These are phyloP conservation scores for Aplysina aerophoba DNA, from an alignment of 37 sponge, comb jelly and placozoan species.

Conservation along the genomic window DNA sequence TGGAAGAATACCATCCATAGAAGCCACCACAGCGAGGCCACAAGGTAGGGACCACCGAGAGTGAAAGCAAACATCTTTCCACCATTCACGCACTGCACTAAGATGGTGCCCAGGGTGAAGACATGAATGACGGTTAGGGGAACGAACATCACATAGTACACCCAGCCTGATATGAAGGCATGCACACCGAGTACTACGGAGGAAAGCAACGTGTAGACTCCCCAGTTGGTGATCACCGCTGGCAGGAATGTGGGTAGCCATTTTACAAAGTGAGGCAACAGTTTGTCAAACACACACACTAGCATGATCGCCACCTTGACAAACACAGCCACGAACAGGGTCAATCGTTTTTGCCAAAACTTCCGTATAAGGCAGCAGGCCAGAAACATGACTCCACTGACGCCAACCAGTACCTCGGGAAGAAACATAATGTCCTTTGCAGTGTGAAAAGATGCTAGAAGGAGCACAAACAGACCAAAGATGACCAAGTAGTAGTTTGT, in stretches of 20 bases:
- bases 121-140: not conserved
- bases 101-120: not conserved
- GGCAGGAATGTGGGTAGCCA: not conserved
- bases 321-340: not conserved
- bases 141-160: not conserved
- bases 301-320: conserved; percentile 2
- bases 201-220: no score
- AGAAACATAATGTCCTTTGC: not conserved
- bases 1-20: conserved; percentile 34
- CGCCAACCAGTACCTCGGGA: not conserved
- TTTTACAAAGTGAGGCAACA: not conserved
- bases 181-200: not conserved
- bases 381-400: conserved; percentile 1
- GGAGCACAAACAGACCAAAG: not conserved
- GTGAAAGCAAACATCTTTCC: conserved; percentile 19
- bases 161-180: not conserved
- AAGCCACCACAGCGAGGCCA: conserved; percentile 10
- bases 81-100: not conserved
- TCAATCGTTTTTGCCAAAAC: not conserved
- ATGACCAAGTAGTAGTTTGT: conserved; percentile 6
- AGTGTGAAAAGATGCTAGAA: not conserved
- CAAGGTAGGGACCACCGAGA: conserved; percentile 10
- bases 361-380: not conserved
- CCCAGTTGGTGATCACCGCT: not conserved
- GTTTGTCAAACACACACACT: not conserved